A percentile compares a stretch with the other conserved stretches of the same genome.
phyloP scores from a whole-genome alignment of 2,888 invertebrate genomes.

The Priocnemis perturbator region DNA sequence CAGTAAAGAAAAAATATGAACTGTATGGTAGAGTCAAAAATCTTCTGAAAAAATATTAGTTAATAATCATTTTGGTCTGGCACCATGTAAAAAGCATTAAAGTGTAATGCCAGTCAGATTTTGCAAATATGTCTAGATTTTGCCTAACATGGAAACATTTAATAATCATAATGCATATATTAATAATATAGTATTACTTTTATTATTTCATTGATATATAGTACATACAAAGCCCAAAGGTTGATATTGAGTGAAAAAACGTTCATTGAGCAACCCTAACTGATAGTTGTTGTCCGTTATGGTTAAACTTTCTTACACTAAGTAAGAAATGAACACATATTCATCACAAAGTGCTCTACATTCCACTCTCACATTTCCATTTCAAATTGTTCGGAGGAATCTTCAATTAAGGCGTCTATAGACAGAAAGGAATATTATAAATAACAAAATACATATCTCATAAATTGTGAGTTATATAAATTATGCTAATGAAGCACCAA shows the following conservation, averaged over 20 bases:
- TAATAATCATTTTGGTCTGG: too few relatives aligned
- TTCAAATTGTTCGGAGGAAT: constrained; percentile 74
- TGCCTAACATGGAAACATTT: not conserved
- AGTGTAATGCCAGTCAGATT: too few relatives aligned
- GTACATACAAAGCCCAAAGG: not conserved
- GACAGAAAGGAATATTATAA: constrained; percentile 26
- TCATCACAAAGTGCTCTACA: constrained; percentile 51
- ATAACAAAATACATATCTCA: too few relatives aligned
- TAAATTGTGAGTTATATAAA: too few relatives aligned
- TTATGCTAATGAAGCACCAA: too few relatives aligned
- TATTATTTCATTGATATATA: not conserved
- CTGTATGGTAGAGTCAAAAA: too few relatives aligned
- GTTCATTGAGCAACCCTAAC: not conserved
- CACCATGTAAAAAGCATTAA: too few relatives aligned
- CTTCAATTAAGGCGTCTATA: constrained; percentile 67
- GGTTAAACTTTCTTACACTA: not conserved
- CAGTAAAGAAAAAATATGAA: too few relatives aligned
- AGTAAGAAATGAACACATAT: constrained; percentile 55
- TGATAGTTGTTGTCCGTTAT: too few relatives aligned
- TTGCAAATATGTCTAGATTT: too few relatives aligned
- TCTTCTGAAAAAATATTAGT: too few relatives aligned
- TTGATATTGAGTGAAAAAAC: not conserved
- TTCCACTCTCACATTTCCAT: constrained; percentile 74
- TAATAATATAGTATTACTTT: not conserved
- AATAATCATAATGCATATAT: not conserved